phyloP scores from a whole-genome alignment of 2,113 vertebrate genomes.

The Pluvianellus socialis region DNA sequence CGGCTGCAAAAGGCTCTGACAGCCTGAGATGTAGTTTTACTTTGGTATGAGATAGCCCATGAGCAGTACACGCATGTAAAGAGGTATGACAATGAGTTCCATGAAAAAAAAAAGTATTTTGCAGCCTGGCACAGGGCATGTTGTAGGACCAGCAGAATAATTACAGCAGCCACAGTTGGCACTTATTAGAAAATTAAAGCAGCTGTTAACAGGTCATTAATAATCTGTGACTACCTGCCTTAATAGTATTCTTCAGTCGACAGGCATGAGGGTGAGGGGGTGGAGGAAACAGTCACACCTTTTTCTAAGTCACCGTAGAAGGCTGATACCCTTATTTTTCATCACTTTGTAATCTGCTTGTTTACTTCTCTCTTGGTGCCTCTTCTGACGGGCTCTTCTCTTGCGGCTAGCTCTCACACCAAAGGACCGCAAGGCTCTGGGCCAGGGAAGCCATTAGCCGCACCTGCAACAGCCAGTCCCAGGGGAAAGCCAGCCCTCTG shows the following conservation, averaged over 20 bases:
- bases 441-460: not conserved
- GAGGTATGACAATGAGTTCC: not conserved
- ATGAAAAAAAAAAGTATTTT: not conserved
- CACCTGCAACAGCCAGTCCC: not conserved
- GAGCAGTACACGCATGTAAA: not conserved
- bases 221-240: slow-evolving; percentile 34
- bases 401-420: not conserved
- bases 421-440: not conserved
- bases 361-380: not conserved
- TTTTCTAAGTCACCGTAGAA: not conserved
- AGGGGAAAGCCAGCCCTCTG: not conserved
- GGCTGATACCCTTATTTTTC: slow-evolving; percentile 12
- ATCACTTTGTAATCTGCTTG: slow-evolving; percentile 32
- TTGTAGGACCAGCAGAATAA: slow-evolving; percentile 28
- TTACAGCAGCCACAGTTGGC: slow-evolving; percentile 4
- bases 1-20: not conserved
- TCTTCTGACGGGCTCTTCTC: not conserved
- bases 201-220: slow-evolving; percentile 43
- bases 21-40: not conserved
- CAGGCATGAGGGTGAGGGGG: slow-evolving; percentile 31
- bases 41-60: not conserved
- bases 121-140: not conserved
- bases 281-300: slow-evolving; percentile 36
- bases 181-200: slow-evolving; percentile 36
- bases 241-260: slow-evolving; percentile 29